Conservation (phyloP, 2,797 vertebrate species). For the Urophycis tenuis region DNA sequence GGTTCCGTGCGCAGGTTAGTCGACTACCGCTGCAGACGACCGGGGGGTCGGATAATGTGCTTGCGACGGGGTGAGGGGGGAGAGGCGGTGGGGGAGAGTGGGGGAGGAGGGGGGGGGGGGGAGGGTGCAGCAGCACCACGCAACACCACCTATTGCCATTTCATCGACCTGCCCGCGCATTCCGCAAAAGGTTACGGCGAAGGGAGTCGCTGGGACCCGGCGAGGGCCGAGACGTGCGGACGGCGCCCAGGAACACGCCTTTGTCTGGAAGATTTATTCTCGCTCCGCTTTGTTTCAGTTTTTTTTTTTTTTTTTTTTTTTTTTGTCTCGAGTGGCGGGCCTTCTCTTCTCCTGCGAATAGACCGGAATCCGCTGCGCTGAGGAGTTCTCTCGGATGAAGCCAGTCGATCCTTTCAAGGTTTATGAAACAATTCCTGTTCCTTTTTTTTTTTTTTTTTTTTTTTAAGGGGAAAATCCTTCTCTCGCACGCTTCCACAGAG, state of each 20-base stretch:
- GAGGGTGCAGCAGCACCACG: slow-evolving; percentile 19
- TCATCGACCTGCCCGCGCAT: slow-evolving; percentile 59
- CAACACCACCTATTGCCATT: slow-evolving; percentile 47
- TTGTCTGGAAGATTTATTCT: slow-evolving; percentile 2
- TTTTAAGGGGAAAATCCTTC: not conserved
- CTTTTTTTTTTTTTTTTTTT: not conserved
- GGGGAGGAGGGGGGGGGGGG: not conserved
- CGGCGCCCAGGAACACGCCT: slow-evolving; percentile 13
- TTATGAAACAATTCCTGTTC: not conserved
- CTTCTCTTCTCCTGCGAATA: not conserved
- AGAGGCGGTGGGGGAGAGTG: too few species aligned
- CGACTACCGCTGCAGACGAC: slow-evolving; percentile 62
- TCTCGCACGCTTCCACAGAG: too few species aligned
- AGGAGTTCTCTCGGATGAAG: too few species aligned
- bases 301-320: not conserved
- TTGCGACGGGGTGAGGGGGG: not conserved
- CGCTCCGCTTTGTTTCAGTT: not conserved
- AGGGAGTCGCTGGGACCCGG: slow-evolving; percentile 41
- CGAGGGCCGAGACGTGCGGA: slow-evolving; percentile 13
- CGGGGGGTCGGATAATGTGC: slow-evolving; percentile 54
- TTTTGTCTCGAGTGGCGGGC: too few species aligned
- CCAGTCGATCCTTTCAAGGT: not conserved
- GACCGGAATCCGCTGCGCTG: not conserved
- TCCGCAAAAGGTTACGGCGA: slow-evolving; percentile 60
- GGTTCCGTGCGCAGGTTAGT: slow-evolving; percentile 50